These are phyloP conservation scores for Hypsopygia costalis DNA, from an alignment of 2,888 invertebrate species.

Conservation along the genomic window DNA sequence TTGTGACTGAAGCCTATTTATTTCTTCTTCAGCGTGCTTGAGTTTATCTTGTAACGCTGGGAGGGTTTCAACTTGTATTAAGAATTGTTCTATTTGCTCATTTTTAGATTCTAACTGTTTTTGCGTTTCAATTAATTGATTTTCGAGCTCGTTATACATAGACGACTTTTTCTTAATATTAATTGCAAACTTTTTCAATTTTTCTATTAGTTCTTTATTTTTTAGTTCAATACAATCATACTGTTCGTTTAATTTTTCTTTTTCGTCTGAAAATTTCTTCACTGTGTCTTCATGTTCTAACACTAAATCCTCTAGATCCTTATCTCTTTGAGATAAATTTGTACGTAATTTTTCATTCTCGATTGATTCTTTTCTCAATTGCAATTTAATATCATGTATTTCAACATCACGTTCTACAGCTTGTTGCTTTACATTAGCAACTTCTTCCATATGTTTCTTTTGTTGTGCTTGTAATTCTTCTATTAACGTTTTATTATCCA, in stretches of 20 bases:
- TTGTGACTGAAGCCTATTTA: conserved; percentile 47
- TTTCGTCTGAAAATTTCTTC: conserved; percentile 52
- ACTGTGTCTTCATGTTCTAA: conserved; percentile 62
- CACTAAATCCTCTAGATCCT: conserved; percentile 61
- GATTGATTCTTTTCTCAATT: conserved; percentile 81
- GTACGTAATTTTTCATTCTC: conserved; percentile 82
- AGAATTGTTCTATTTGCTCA: conserved; percentile 50
- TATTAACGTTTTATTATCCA: conserved; percentile 65
- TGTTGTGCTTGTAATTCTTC: conserved; percentile 68
- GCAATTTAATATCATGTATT: conserved; percentile 75
- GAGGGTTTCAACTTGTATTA: conserved; percentile 53
- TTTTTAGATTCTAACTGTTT: conserved; percentile 50
- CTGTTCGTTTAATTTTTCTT: conserved; percentile 59
- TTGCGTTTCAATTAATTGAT: conserved; percentile 56
- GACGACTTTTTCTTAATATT: conserved; percentile 87
- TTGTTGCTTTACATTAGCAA: conserved; percentile 61
- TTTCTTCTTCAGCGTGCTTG: conserved; percentile 60
- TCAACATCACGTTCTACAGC: conserved; percentile 79
- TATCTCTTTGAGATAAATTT: conserved; percentile 76
- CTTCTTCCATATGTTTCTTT: conserved; percentile 69
- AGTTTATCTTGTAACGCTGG: conserved; percentile 60
- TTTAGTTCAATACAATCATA: conserved; percentile 75
- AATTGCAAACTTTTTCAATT: conserved; percentile 88
- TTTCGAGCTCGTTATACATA: conserved; percentile 84
- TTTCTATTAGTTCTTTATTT: conserved; percentile 86